These are phyloP conservation scores for Tachysurus fulvidraco DNA, from an alignment of 2,113 vertebrate genomes.

Conservation along the genomic window DNA sequence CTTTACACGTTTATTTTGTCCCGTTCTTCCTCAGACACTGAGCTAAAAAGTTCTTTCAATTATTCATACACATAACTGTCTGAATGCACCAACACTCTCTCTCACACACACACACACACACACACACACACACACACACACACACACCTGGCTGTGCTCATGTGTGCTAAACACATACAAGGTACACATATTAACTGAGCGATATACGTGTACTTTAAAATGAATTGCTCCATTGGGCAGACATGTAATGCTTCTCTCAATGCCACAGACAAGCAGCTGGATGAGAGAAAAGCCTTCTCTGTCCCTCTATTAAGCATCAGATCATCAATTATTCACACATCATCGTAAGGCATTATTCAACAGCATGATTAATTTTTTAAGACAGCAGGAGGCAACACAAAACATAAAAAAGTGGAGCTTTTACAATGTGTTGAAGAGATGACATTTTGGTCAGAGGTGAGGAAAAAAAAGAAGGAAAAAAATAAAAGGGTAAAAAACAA, in stretches of 20 bases:
- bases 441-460: constrained; percentile 53
- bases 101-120: neutral
- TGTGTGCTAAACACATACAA: constrained; percentile 16
- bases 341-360: constrained; percentile 79
- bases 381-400: constrained; percentile 66
- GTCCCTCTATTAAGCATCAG: constrained; percentile 70
- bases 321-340: constrained; percentile 79
- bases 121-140: neutral
- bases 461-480: constrained; percentile 36
- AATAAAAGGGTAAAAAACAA: neutral
- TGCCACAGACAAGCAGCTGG: constrained; percentile 52
- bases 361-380: constrained; percentile 80
- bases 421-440: constrained; percentile 65
- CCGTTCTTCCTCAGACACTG: neutral
- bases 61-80: neutral
- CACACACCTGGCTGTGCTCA: neutral
- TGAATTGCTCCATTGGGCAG: constrained; percentile 36
- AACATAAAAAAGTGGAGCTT: constrained; percentile 64
- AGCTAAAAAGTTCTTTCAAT: constrained; percentile 3
- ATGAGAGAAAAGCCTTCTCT: constrained; percentile 62
- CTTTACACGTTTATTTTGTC: neutral
- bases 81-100: too few relatives aligned
- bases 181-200: constrained; percentile 33
- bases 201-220: constrained; percentile 33
- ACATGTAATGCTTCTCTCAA: constrained; percentile 46